Evolutionary conservation across 2,888 invertebrate genomes (phyloP), one percentile per base, ranked within the genome.

Genomic region (Thera obeliscata): DNA sequence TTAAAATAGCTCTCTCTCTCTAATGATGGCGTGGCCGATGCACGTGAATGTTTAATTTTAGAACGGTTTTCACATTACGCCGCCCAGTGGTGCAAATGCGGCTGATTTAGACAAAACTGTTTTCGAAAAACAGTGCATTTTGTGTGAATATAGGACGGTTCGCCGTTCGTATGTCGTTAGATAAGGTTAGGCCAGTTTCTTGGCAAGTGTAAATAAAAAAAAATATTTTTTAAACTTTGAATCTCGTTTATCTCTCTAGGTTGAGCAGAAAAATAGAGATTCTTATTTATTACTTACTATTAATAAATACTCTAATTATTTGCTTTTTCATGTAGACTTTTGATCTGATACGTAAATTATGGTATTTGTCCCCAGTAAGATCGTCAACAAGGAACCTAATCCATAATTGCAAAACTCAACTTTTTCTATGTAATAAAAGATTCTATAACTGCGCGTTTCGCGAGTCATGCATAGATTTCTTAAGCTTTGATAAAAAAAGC

Each of bases 181-280:
- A 72, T 82, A 81, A 78, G 74, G 75, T 73, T 76, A 73, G 74
- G 77, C 76, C 74, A 69, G 68, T 61, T 73, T 67, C 46, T 64
- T 70, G 71, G 70, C 71, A 68, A 72, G 78, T 85, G 85, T 85
- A 85, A 80, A 85, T 85, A 85, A 69, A 64, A 65, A 61, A 71
- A 74, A 61, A 64, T 68, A 64, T 75, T 75, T 75, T 76, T 73
- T 73, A 69, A 78, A 74, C 74, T 75, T 72, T 70, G 80, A 78
- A 79, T 80, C 79, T 81, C 78, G 57, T 64, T 75, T 73, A 71
- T 76, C 75, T 80, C 70, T 72, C 70, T 66, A 59, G 36, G 43
- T 61, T 41, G 78, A 83, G 79, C 74, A 78, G 79, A 71, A 68
- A 75, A 77, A 70, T 59, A 67, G 76, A 74, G 80, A 78, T 83